These are phyloP conservation scores for Mus spretus DNA, from an alignment of 2,797 vertebrate species.

Conservation along the genomic window DNA sequence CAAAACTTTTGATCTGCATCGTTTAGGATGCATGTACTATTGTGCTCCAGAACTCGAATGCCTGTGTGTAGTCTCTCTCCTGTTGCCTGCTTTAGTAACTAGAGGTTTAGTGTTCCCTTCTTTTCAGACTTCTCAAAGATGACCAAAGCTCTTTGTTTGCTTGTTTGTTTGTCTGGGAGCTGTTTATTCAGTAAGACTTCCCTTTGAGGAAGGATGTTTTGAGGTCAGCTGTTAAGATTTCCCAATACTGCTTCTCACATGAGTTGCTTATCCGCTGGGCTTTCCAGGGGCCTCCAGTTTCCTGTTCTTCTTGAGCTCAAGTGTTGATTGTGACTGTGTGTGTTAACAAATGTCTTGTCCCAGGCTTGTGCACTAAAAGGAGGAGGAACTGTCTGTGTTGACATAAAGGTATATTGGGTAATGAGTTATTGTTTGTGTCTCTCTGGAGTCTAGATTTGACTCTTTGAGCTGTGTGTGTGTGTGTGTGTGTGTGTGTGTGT, in stretches of 20 bases:
- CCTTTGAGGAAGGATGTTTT: conserved; percentile 61
- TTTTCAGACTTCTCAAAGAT: not conserved
- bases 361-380: conserved; percentile 20
- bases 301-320: conserved; percentile 42
- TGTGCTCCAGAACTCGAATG: not conserved
- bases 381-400: conserved; percentile 39
- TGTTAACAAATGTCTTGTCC: conserved; percentile 1
- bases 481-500: not conserved
- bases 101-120: not conserved
- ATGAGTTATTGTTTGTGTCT: not conserved
- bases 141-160: not conserved
- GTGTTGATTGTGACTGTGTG: not conserved
- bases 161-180: not conserved
- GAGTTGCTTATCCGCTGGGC: conserved; percentile 23
- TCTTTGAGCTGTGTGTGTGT: not conserved
- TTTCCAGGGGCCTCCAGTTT: conserved; percentile 37
- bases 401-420: not conserved
- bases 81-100: not conserved
- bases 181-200: conserved; percentile 23
- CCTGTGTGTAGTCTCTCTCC: not conserved
- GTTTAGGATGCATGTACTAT: not conserved
- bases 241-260: not conserved
- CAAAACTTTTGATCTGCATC: not conserved
- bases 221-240: conserved; percentile 50
- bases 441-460: not conserved